Conservation (phyloP, 2,113 vertebrate species). For the Pelvicachromis taeniatus region DNA sequence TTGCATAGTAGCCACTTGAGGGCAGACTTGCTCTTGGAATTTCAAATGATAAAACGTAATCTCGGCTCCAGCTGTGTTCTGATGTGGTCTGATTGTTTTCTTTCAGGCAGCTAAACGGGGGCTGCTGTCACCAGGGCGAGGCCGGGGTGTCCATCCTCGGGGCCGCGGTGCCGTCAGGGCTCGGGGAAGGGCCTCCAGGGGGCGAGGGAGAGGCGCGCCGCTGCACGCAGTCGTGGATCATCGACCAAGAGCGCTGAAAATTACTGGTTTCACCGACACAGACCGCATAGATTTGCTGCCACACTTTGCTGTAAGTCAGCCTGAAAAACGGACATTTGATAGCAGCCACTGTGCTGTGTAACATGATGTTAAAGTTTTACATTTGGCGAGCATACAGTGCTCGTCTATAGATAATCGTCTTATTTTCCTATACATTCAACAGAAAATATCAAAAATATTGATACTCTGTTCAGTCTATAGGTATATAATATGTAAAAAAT, state of each 20-base stretch:
- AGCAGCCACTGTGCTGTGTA: not conserved
- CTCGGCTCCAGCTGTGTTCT: not conserved
- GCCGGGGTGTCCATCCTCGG: constrained; percentile 79
- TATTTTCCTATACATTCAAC: not conserved
- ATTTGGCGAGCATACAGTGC: not conserved
- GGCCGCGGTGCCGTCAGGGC: constrained; percentile 79
- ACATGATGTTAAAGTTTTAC: not conserved
- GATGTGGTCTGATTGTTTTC: not conserved
- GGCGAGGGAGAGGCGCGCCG: constrained; percentile 80
- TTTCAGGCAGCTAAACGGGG: constrained; percentile 90
- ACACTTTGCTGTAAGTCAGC: constrained; percentile 91
- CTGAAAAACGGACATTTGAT: not conserved
- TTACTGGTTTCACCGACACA: constrained; percentile 84
- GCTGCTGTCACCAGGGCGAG: constrained; percentile 84
- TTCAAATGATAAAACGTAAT: not conserved
- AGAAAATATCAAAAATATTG: not conserved
- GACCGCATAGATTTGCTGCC: constrained; percentile 90
- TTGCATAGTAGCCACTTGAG: not conserved
- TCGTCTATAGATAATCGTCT: not conserved
- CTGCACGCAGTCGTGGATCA: constrained; percentile 88
- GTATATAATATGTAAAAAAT: not conserved
- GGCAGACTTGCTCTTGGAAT: not conserved
- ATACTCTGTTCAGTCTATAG: not conserved
- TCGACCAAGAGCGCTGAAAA: constrained; percentile 87
- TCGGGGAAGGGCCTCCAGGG: constrained; percentile 81